Percentiles rank a stretch among this genome's conserved stretches.
Evolutionary conservation across 2,797 vertebrate genomes (phyloP).

Genomic region (Falco peregrinus): DNA sequence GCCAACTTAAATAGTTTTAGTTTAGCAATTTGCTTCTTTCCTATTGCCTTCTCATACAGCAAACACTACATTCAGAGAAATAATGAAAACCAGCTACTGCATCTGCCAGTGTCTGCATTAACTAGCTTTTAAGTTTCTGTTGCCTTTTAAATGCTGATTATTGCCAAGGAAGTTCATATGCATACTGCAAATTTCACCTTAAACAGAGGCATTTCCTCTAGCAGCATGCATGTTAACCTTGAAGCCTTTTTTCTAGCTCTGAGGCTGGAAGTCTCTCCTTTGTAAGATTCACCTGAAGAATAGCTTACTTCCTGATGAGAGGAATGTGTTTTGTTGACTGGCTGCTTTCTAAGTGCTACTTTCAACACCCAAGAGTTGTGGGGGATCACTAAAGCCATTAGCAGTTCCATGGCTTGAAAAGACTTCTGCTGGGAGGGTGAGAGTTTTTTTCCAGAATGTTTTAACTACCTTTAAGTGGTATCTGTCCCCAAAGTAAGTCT

Average conservation of each 20-base stretch:
- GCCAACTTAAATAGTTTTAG: background rate
- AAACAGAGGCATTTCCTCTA: background rate
- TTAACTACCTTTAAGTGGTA: background rate
- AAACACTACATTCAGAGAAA: background rate
- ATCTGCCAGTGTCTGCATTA: background rate
- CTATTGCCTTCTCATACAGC: background rate
- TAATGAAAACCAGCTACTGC: background rate
- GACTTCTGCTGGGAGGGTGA: background rate
- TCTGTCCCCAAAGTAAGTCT: background rate
- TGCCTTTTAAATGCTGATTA: constrained; percentile 37
- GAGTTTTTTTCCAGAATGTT: background rate
- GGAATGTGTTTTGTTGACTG: background rate
- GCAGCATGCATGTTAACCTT: background rate
- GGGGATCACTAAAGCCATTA: constrained; percentile 25
- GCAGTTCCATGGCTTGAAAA: background rate
- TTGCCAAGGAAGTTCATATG: background rate
- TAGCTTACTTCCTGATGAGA: constrained; percentile 33
- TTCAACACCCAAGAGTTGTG: background rate
- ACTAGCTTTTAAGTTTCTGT: constrained; percentile 8
- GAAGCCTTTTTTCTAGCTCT: background rate
- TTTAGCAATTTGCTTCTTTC: background rate
- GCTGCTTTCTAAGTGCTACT: background rate
- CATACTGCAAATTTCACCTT: background rate
- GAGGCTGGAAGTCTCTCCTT: constrained; percentile 26
- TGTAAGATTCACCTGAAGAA: background rate